phyloP scores from a whole-genome alignment of 2,113 vertebrate species.

The Myiopsitta monachus region DNA sequence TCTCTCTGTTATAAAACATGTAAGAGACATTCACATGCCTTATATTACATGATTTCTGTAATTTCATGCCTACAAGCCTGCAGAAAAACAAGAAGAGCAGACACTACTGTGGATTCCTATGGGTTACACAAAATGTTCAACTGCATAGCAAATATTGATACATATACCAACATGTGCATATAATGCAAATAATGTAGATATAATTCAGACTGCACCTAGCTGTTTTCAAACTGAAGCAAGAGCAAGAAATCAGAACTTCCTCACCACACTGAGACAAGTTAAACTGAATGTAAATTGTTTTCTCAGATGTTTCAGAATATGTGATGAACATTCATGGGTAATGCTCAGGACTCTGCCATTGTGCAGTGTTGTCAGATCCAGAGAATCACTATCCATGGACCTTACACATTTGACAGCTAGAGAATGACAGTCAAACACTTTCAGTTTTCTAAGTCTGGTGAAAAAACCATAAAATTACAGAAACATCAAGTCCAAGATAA shows the following conservation, averaged over 20 bases:
- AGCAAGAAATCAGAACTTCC: not conserved
- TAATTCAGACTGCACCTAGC: not conserved
- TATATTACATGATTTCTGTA: not conserved
- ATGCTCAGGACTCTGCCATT: constrained; percentile 65
- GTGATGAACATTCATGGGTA: constrained; percentile 20
- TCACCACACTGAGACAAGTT: constrained; percentile 62
- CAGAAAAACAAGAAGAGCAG: not conserved
- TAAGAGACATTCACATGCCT: not conserved
- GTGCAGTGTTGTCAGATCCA: constrained; percentile 50
- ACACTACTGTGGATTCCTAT: not conserved
- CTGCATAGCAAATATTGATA: not conserved
- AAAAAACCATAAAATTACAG: not conserved
- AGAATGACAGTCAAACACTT: constrained; percentile 63
- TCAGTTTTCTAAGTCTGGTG: constrained; percentile 18
- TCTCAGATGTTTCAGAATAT: constrained; percentile 46
- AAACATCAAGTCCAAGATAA: not conserved
- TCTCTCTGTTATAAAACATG: not conserved
- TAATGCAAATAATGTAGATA: not conserved
- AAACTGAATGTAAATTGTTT: constrained; percentile 53
- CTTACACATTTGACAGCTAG: constrained; percentile 52
- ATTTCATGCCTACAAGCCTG: not conserved
- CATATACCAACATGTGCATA: not conserved
- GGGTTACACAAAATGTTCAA: not conserved
- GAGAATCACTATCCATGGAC: constrained; percentile 11
- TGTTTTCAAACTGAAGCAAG: not conserved